Base-by-base conservation (phyloP, 2,797 vertebrate species). In the Crax fasciolata region DNA sequence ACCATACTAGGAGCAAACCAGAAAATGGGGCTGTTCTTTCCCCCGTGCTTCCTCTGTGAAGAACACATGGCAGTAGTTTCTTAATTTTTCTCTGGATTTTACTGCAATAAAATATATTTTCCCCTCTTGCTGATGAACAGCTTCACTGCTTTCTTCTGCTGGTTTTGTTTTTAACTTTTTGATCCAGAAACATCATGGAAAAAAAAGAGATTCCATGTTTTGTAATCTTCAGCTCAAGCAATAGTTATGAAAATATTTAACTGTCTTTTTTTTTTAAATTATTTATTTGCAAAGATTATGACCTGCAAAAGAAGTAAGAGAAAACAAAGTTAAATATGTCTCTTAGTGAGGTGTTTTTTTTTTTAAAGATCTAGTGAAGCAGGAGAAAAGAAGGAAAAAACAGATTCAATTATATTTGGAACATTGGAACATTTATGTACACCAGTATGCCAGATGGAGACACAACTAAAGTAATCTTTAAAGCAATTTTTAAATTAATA, bases 61-160 rank as follows among this genome's bases (percentile, higher is more conserved):
- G 57, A 78, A 43, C 8, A 17, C 1, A 5, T 72, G 30, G 15
- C 41, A 27, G 10, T 76, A 46, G 38, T 70, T 94, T 87, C 30
- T 85, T 51, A 44, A 59, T 79, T 68, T 74, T 9, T 89, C 20
- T 73, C 35, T 73, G 54, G n/a, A 59, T 87, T 75, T 94, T 91
- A 10, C 25, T 73, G 38, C n/a, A 82, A 43, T 71, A 7, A 48
- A 61, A 30, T 27, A 39, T 24, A 59, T 59, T 25, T 38, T 59
- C 35, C 58, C 35, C 24, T 14, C 24, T 13, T 5, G 15, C 11
- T 72, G 52, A 9, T 28, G 14, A 76, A 12, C 21, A 79, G 13
- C 18, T 62, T n/a, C 19, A 48, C 6, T 32, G 8, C 14, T 79
- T 79, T 25, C 11, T 72, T 14, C 21, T 89, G 3, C 24, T 87